Evolutionary conservation across 2,888 invertebrate genomes (phyloP).

Genomic region (Ischnus inquisitorius): DNA sequence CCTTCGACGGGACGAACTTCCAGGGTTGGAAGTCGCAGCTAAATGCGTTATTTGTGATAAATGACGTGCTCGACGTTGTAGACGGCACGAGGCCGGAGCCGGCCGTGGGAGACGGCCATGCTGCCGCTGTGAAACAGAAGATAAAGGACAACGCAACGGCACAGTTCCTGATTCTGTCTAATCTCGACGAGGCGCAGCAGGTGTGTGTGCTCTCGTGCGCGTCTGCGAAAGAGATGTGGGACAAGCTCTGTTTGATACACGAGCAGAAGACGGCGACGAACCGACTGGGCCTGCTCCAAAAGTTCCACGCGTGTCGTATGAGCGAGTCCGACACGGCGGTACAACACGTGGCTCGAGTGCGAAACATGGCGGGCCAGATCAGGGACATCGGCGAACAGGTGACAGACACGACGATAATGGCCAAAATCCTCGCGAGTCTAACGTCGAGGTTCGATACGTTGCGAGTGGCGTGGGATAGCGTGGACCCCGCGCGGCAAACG

Average conservation of each 20-base stretch:
- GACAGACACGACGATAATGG: conserved; percentile 25
- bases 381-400: conserved; percentile 57
- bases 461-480: conserved; percentile 61
- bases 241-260: conserved; percentile 64
- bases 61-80: conserved; percentile 59
- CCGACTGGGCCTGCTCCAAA: conserved; percentile 61
- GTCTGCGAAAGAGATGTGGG: conserved; percentile 67
- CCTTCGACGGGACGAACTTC: conserved; percentile 64
- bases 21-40: conserved; percentile 60
- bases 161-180: conserved; percentile 55
- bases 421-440: conserved; percentile 20
- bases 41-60: conserved; percentile 53
- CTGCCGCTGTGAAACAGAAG: not conserved
- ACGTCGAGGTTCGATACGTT: conserved; percentile 56
- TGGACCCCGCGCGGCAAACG: conserved; percentile 40
- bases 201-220: conserved; percentile 59
- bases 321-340: conserved; percentile 59
- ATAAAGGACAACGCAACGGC: conserved; percentile 54
- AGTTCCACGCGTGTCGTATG: conserved; percentile 67
- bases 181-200: conserved; percentile 66
- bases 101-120: not conserved
- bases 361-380: conserved; percentile 63
- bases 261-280: conserved; percentile 68
- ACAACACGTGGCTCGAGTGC: conserved; percentile 65
- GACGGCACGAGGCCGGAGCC: conserved; percentile 52